Conservation (phyloP, 2,797 vertebrate genomes). For the Natrix natrix region DNA sequence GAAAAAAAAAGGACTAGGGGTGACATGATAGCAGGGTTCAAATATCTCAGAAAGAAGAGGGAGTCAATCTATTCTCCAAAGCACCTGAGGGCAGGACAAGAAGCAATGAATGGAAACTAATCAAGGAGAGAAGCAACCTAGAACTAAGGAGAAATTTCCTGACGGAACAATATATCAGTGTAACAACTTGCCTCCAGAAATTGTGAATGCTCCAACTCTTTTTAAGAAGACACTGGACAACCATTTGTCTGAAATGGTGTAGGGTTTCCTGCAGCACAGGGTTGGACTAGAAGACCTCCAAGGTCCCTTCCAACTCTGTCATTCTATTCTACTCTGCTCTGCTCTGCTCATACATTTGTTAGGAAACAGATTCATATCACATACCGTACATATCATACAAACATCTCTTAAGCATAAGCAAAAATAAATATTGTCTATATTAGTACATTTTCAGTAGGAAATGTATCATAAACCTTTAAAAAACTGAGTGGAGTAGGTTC, state of each 20-base stretch:
- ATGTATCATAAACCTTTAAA: slow-evolving; percentile 59
- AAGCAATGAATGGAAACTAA: neutral
- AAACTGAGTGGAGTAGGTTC: slow-evolving; percentile 46
- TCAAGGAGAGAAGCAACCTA: neutral
- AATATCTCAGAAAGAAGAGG: neutral
- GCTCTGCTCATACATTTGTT: neutral
- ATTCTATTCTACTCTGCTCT: neutral
- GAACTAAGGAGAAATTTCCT: neutral
- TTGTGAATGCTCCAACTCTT: neutral
- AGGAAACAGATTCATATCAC: slow-evolving; percentile 50
- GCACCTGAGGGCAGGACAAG: neutral
- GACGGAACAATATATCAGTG: neutral
- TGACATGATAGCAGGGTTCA: neutral
- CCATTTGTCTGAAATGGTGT: neutral
- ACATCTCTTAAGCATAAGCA: slow-evolving; percentile 60
- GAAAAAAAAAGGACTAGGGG: neutral
- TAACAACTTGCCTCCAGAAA: neutral
- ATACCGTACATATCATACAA: neutral
- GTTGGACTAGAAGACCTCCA: neutral
- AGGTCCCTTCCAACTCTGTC: neutral
- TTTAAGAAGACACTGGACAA: neutral
- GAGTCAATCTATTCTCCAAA: neutral
- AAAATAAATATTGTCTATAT: slow-evolving; percentile 50
- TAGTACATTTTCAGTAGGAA: slow-evolving; percentile 40
- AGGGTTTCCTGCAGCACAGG: neutral